A percentile compares a stretch with the other conserved stretches of the same genome.
Evolutionary conservation across 2,797 vertebrate species (phyloP).

Genomic region (Microcaecilia unicolor): DNA sequence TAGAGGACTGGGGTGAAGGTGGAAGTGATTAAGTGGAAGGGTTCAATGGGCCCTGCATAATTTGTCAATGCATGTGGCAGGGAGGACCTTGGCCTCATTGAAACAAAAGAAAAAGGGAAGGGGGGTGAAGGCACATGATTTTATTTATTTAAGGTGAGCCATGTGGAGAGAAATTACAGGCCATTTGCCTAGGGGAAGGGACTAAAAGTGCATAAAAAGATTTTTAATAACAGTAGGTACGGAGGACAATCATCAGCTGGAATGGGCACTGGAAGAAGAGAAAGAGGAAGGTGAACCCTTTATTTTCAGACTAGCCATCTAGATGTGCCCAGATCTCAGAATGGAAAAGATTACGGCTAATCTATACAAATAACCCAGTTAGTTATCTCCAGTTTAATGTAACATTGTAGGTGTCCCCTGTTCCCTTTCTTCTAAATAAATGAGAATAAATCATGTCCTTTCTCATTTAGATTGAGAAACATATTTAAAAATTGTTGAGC

Average conservation of each 20-base stretch:
- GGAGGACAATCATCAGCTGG: constrained; percentile 14
- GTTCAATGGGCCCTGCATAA: too few species aligned
- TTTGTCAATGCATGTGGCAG: constrained; percentile 14
- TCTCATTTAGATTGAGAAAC: too few species aligned
- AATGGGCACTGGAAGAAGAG: constrained; percentile 47
- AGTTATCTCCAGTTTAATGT: constrained; percentile 69
- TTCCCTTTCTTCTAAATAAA: constrained; percentile 51
- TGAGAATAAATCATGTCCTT: too few species aligned
- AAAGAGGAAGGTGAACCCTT: constrained; percentile 51
- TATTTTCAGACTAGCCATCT: constrained; percentile 55
- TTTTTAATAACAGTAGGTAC: too few species aligned
- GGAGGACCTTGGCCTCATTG: constrained; percentile 35
- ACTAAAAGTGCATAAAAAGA: constrained; percentile 36
- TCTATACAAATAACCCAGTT: constrained; percentile 59
- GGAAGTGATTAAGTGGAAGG: too few species aligned
- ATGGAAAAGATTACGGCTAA: constrained; percentile 47
- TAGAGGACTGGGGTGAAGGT: too few species aligned
- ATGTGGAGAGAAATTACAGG: constrained; percentile 48
- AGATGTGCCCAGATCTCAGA: constrained; percentile 60
- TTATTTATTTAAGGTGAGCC: constrained; percentile 49
- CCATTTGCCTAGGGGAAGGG: constrained; percentile 34
- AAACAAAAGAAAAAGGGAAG: constrained; percentile 50
- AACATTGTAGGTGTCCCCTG: constrained; percentile 47
- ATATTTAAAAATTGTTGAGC: too few species aligned
- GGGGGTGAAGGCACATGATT: constrained; percentile 69